phyloP scores from a whole-genome alignment of 2,888 invertebrate species.

The Pecten maximus region DNA sequence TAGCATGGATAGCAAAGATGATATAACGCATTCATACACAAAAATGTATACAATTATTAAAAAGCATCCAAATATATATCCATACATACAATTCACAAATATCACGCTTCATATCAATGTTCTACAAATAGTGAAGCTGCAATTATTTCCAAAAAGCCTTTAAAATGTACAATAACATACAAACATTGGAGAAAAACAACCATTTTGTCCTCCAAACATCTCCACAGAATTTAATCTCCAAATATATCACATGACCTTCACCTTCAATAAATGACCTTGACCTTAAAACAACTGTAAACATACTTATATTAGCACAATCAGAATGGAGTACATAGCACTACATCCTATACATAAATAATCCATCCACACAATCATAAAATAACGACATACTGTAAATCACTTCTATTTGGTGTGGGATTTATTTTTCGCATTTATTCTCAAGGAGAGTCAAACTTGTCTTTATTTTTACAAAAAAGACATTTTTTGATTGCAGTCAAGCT shows the following conservation, averaged over 20 bases:
- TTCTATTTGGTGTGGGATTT: too few species aligned
- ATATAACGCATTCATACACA: constrained; percentile 10
- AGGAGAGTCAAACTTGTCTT: too few species aligned
- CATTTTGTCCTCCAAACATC: not conserved
- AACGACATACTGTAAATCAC: too few species aligned
- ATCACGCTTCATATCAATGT: not conserved
- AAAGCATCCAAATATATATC: constrained; percentile 1
- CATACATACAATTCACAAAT: not conserved
- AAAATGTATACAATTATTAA: not conserved
- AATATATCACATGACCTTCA: constrained; percentile 35
- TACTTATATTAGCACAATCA: not conserved
- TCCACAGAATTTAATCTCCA: not conserved
- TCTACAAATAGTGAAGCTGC: not conserved
- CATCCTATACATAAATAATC: not conserved
- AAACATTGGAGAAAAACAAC: not conserved
- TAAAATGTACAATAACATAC: not conserved
- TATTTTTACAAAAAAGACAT: too few species aligned
- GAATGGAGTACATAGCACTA: not conserved
- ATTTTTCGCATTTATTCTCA: too few species aligned
- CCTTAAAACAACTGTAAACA: not conserved
- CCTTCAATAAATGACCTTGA: not conserved
- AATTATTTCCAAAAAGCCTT: not conserved
- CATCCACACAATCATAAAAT: not conserved
- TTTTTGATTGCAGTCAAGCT: too few species aligned
- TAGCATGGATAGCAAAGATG: too few species aligned